These are phyloP conservation scores for Malurus alboscapulatus DNA, from an alignment of 2,113 vertebrate genomes.

Conservation along the genomic window DNA sequence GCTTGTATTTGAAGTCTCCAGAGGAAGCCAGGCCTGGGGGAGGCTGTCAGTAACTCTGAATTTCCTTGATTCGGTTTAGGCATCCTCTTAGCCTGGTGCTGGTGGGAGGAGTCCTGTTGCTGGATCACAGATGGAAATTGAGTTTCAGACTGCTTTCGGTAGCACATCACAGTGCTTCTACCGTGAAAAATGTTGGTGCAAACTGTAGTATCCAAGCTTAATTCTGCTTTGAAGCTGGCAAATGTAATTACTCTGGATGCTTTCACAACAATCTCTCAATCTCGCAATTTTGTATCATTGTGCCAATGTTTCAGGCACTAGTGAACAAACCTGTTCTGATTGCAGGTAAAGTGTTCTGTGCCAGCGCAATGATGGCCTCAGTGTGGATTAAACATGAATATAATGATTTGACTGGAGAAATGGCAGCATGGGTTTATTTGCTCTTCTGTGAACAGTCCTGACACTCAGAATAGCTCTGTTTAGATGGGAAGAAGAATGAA, in stretches of 20 bases:
- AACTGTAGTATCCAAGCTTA: background rate
- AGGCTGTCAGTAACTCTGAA: background rate
- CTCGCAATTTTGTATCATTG: background rate
- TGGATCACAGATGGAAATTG: background rate
- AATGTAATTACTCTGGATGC: background rate
- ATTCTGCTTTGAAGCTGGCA: background rate
- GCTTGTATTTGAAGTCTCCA: background rate
- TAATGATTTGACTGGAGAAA: background rate
- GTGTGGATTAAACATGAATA: background rate
- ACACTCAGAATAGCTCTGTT: background rate
- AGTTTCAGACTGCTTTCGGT: background rate
- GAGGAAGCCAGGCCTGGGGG: background rate
- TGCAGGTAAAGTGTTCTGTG: background rate
- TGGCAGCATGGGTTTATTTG: background rate
- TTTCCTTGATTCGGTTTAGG: background rate
- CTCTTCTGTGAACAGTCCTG: background rate
- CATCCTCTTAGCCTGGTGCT: background rate
- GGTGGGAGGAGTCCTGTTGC: background rate
- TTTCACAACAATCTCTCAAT: background rate
- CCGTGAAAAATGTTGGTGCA: background rate
- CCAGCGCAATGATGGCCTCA: background rate
- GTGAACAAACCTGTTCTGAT: fast-evolving
- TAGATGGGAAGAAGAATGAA: background rate
- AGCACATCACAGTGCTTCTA: background rate
- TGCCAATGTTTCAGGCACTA: background rate